These are phyloP conservation scores for Oligia fasciuncula DNA, from an alignment of 2,888 invertebrate species.

Conservation along the genomic window DNA sequence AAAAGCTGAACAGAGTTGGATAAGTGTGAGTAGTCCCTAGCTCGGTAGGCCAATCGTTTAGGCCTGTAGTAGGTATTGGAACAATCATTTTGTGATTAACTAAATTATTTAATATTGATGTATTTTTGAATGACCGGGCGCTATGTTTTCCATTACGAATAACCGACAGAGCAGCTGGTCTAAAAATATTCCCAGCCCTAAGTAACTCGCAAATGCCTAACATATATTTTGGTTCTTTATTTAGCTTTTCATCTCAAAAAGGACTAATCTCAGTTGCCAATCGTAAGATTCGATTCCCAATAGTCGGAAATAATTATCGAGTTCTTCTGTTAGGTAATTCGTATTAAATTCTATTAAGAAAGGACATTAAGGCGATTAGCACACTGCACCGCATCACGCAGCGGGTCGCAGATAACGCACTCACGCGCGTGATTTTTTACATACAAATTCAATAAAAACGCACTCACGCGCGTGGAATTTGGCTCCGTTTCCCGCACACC, in stretches of 20 bases:
- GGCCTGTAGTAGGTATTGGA: background rate
- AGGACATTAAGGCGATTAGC: too few species aligned
- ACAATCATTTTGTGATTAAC: conserved; percentile 1
- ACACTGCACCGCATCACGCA: too few species aligned
- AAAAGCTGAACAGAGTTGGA: too few species aligned
- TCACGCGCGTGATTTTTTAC: too few species aligned
- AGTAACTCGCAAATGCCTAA: background rate
- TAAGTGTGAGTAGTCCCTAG: too few species aligned
- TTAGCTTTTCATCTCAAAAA: background rate
- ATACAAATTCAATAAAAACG: too few species aligned
- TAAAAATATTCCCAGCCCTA: background rate
- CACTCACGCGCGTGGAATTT: too few species aligned
- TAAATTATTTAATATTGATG: background rate
- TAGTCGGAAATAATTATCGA: background rate
- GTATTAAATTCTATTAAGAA: background rate
- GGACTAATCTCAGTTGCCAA: background rate
- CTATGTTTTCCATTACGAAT: background rate
- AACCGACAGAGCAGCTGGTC: background rate
- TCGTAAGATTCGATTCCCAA: background rate
- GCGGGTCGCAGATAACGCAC: too few species aligned
- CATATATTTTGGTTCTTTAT: background rate
- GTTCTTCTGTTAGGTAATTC: background rate
- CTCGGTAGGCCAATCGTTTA: background rate
- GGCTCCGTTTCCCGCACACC: too few species aligned
- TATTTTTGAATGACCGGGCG: background rate